Conservation (phyloP, 2,888 invertebrate species). For the Margaritifera margaritifera region DNA sequence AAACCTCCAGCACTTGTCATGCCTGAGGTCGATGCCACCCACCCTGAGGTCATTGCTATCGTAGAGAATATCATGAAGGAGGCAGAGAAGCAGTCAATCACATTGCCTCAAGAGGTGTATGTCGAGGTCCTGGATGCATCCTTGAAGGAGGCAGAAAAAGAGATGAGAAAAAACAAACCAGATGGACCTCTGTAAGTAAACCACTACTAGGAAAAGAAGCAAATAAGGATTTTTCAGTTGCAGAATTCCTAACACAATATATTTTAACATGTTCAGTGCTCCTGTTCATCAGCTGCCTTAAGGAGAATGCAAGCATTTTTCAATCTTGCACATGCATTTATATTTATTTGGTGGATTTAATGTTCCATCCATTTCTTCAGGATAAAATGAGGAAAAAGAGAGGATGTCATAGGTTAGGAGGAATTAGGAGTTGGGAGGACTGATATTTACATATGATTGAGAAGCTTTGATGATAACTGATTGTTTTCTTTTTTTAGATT, state of each 20-base stretch:
- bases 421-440: no score
- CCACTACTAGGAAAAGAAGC: no score
- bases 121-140: slow-evolving; percentile 67
- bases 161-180: slow-evolving; percentile 52
- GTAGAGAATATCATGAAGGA: slow-evolving; percentile 67
- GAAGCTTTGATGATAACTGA: no score
- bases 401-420: no score
- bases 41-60: slow-evolving; percentile 69
- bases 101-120: slow-evolving; percentile 62
- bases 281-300: no score
- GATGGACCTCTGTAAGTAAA: slow-evolving; percentile 67
- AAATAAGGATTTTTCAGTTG: background rate
- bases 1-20: slow-evolving; percentile 22
- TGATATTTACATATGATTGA: no score
- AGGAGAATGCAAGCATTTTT: no score
- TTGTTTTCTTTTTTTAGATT: no score
- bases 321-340: background rate
- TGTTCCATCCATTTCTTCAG: background rate
- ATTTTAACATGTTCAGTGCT: background rate
- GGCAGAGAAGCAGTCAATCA: slow-evolving; percentile 56
- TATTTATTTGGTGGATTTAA: background rate
- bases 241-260: no score
- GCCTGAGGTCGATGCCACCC: slow-evolving; percentile 63
- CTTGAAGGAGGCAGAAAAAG: slow-evolving; percentile 65
- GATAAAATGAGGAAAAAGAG: no score